Conservation (phyloP, 2,888 invertebrate genomes). For the Cynaeus angustus region DNA sequence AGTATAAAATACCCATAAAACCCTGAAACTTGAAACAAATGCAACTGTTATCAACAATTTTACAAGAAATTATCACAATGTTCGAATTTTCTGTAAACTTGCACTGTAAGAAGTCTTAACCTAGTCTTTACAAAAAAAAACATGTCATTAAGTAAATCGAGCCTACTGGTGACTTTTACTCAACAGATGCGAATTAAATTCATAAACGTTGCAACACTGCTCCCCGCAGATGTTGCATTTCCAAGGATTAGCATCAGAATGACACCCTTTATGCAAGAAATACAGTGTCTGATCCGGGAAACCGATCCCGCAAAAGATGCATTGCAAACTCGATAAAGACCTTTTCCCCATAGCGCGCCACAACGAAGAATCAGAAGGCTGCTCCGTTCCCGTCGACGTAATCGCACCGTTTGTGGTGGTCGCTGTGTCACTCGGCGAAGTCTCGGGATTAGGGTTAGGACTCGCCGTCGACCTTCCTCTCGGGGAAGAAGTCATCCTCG, state of each 20-base stretch:
- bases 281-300: slow-evolving; percentile 97
- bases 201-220: slow-evolving; percentile 95
- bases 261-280: slow-evolving; percentile 98
- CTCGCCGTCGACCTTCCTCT: slow-evolving; percentile 70
- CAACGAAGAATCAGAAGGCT: slow-evolving; percentile 70
- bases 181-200: slow-evolving; percentile 96
- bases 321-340: slow-evolving; percentile 79
- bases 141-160: slow-evolving; percentile 39
- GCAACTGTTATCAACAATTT: slow-evolving; percentile 38
- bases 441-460: slow-evolving; percentile 70
- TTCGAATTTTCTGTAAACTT: slow-evolving; percentile 28
- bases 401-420: slow-evolving; percentile 73
- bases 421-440: slow-evolving; percentile 71
- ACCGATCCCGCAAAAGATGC: slow-evolving; percentile 93
- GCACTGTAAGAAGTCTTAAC: slow-evolving; percentile 29
- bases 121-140: slow-evolving; percentile 29
- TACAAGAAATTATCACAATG: slow-evolving; percentile 48
- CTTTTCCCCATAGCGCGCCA: slow-evolving; percentile 73
- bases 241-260: slow-evolving; percentile 97
- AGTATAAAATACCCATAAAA: slow-evolving; percentile 26
- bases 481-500: slow-evolving; percentile 75
- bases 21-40: slow-evolving; percentile 29
- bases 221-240: slow-evolving; percentile 98
- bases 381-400: slow-evolving; percentile 83
- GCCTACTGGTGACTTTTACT: slow-evolving; percentile 90